These are phyloP conservation scores for Lordiphosa collinella DNA, from an alignment of 1,140 invertebrate species.

Conservation along the genomic window DNA sequence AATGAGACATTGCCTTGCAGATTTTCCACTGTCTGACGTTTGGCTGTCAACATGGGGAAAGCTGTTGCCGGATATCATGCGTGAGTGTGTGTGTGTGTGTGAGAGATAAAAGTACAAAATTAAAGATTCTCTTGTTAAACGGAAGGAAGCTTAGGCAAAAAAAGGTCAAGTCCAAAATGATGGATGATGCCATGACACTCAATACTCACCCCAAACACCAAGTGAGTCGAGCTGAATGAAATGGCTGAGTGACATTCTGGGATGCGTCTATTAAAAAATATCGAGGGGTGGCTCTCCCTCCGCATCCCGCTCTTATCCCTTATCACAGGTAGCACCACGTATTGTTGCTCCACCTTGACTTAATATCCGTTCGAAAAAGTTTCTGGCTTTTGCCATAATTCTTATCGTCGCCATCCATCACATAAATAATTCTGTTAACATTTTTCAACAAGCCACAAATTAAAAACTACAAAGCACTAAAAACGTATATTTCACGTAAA, in stretches of 20 bases:
- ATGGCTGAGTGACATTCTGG: constrained; percentile 72
- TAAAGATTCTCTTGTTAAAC: constrained; percentile 70
- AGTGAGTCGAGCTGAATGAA: constrained; percentile 43
- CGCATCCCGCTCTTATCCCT: constrained; percentile 10
- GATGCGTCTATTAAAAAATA: constrained; percentile 46
- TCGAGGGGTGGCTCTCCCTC: constrained; percentile 1
- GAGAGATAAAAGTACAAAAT: constrained; percentile 59
- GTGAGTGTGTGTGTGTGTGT: constrained; percentile 15
- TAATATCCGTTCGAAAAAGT: constrained; percentile 55
- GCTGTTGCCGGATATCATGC: not conserved
- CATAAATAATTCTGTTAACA: constrained; percentile 77
- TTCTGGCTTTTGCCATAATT: constrained; percentile 47
- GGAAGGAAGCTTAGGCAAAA: constrained; percentile 51
- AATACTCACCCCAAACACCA: constrained; percentile 19
- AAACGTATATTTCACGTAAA: constrained; percentile 34
- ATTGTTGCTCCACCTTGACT: constrained; percentile 6
- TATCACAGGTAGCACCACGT: constrained; percentile 36
- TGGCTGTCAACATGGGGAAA: constrained; percentile 20
- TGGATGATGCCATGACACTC: constrained; percentile 76
- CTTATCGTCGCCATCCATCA: constrained; percentile 41
- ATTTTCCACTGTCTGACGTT: constrained; percentile 40
- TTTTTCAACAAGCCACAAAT: constrained; percentile 76
- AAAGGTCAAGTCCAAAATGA: constrained; percentile 79
- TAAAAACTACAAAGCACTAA: constrained; percentile 79
- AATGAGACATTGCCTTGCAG: constrained; percentile 67